Conservation (phyloP, 2,888 invertebrate species). For the Volucella zonaria region DNA sequence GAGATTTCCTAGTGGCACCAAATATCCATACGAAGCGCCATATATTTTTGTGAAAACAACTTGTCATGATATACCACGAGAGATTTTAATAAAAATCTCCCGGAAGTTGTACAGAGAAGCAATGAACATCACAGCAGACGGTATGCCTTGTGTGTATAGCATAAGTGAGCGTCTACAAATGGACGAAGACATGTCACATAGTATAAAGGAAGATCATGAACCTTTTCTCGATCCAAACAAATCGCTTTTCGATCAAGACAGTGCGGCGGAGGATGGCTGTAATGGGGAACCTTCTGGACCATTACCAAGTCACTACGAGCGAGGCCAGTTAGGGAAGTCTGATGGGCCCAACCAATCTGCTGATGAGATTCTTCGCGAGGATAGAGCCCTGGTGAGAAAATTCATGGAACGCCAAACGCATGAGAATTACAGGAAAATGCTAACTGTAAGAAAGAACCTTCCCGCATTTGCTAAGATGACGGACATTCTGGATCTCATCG, state of each 20-base stretch:
- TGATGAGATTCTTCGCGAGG: constrained; percentile 85
- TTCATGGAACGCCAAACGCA: constrained; percentile 86
- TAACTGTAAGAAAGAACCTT: constrained; percentile 85
- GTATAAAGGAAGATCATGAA: constrained; percentile 84
- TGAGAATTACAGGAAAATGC: constrained; percentile 87
- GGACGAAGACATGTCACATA: constrained; percentile 86
- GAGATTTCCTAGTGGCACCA: constrained; percentile 87
- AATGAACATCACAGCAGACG: constrained; percentile 85
- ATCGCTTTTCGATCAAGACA: constrained; percentile 85
- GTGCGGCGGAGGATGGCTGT: constrained; percentile 76
- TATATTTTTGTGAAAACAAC: constrained; percentile 87
- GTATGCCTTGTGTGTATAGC: constrained; percentile 89
- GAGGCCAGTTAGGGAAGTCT: constrained; percentile 84
- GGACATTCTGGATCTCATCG: constrained; percentile 87
- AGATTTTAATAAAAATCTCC: constrained; percentile 87
- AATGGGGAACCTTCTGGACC: constrained; percentile 77
- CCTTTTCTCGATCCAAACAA: constrained; percentile 84
- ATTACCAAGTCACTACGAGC: constrained; percentile 87
- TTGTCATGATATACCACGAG: constrained; percentile 86
- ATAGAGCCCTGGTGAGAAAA: constrained; percentile 85
- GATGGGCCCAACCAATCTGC: constrained; percentile 84
- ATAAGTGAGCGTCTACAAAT: constrained; percentile 88
- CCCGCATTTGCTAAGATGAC: constrained; percentile 89
- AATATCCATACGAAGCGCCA: constrained; percentile 90
- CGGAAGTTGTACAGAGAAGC: constrained; percentile 88